phyloP scores from a whole-genome alignment of 2,797 vertebrate genomes.

The Sebastes oblongus region DNA sequence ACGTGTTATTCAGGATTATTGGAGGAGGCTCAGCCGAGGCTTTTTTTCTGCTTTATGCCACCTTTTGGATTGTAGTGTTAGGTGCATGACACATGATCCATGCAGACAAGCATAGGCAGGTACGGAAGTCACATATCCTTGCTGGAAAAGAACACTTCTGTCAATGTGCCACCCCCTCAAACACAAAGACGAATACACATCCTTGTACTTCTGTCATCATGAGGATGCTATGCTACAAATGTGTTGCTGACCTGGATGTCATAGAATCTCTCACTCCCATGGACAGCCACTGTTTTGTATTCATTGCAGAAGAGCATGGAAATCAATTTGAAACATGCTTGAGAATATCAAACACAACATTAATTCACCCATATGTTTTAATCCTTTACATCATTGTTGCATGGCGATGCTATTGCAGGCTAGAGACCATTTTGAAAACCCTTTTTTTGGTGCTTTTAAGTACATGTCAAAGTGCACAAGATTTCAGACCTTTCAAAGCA shows the following conservation, averaged over 20 bases:
- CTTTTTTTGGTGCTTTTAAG: not conserved
- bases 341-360: slow-evolving; percentile 19
- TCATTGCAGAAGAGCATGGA: slow-evolving; percentile 13
- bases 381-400: slow-evolving; percentile 1
- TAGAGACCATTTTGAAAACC: not conserved
- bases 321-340: slow-evolving; percentile 36
- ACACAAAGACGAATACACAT: not conserved
- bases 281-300: not conserved
- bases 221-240: not conserved
- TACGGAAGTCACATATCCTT: not conserved
- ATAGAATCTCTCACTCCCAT: slow-evolving; percentile 5
- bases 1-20: slow-evolving; percentile 51
- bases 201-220: not conserved
- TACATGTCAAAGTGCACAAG: not conserved
- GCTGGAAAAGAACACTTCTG: not conserved
- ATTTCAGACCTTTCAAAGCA: not conserved
- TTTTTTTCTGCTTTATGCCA: not conserved
- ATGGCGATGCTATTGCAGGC: not conserved
- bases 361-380: not conserved
- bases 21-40: slow-evolving; percentile 20
- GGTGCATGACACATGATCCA: not conserved
- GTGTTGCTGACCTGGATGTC: slow-evolving; percentile 3
- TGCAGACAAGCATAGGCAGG: not conserved
- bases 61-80: not conserved
- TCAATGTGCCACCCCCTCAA: not conserved